phyloP scores from a whole-genome alignment of 1,140 invertebrate genomes.

The Tribolium castaneum region DNA sequence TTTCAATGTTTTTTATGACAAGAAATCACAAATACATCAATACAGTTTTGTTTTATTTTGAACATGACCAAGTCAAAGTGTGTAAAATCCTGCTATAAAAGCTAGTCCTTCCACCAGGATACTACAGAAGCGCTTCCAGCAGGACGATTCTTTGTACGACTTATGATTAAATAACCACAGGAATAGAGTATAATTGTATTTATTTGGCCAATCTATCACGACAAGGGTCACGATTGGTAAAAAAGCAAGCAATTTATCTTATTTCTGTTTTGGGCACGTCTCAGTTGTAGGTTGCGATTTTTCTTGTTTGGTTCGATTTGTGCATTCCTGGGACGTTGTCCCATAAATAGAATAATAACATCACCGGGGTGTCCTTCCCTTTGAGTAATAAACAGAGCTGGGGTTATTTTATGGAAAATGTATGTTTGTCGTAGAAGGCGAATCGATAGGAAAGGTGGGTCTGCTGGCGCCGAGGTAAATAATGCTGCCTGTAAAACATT shows the following conservation, averaged over 20 bases:
- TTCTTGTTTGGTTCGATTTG: conserved; percentile 25
- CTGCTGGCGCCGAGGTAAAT: conserved; percentile 49
- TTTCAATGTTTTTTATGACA: too few species aligned
- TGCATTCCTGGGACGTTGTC: conserved; percentile 14
- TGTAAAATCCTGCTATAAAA: too few species aligned
- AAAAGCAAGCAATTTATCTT: conserved; percentile 33
- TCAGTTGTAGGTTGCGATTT: conserved; percentile 10
- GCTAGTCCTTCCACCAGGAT: too few species aligned
- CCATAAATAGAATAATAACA: conserved; percentile 32
- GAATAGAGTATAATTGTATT: not conserved
- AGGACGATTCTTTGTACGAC: too few species aligned
- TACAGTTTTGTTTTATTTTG: too few species aligned
- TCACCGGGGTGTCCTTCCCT: conserved; percentile 20
- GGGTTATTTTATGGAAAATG: conserved; percentile 37
- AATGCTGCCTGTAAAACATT: conserved; percentile 55
- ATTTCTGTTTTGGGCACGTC: conserved; percentile 25
- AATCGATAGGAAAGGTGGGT: conserved; percentile 45
- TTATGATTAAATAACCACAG: too few species aligned
- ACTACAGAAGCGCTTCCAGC: too few species aligned
- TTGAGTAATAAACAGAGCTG: conserved; percentile 33
- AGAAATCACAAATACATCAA: too few species aligned
- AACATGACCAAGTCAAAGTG: too few species aligned
- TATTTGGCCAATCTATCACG: not conserved
- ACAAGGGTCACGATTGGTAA: not conserved
- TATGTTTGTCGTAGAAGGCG: conserved; percentile 39